Conservation (phyloP, 2,113 vertebrate genomes). For the Callospermophilus lateralis region DNA sequence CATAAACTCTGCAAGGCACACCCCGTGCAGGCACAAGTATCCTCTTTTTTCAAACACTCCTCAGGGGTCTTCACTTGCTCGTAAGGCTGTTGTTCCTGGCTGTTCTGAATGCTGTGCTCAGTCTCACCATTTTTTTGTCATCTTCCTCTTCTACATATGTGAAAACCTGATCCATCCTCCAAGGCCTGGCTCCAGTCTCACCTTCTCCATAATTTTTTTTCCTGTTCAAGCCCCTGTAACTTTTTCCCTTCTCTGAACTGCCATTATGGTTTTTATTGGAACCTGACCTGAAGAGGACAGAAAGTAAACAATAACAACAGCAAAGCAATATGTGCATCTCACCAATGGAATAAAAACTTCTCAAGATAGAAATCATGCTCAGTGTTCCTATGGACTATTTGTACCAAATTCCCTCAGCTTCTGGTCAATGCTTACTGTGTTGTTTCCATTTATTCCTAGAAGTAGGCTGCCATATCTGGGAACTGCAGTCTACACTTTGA, state of each 20-base stretch:
- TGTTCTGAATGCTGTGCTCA: not conserved
- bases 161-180: not conserved
- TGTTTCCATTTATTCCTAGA: slow-evolving; percentile 58
- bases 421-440: not conserved
- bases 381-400: not conserved
- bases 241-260: not conserved
- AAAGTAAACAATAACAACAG: not conserved
- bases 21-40: not conserved
- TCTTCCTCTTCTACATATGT: not conserved
- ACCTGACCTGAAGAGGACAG: not conserved
- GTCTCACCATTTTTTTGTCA: not conserved
- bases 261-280: not conserved
- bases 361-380: not conserved
- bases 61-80: not conserved
- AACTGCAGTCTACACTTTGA: not conserved
- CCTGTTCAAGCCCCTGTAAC: not conserved
- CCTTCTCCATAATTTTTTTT: not conserved
- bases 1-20: not conserved
- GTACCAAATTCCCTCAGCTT: not conserved
- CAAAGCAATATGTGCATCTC: not conserved
- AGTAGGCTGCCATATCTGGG: not conserved
- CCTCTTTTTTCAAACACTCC: not conserved
- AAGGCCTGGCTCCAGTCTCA: not conserved
- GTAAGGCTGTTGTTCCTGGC: not conserved
- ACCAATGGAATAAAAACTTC: not conserved